Base-by-base conservation (phyloP, 53 echinoderm and acorn worm species). In the Hippasteria phrygiana region DNA sequence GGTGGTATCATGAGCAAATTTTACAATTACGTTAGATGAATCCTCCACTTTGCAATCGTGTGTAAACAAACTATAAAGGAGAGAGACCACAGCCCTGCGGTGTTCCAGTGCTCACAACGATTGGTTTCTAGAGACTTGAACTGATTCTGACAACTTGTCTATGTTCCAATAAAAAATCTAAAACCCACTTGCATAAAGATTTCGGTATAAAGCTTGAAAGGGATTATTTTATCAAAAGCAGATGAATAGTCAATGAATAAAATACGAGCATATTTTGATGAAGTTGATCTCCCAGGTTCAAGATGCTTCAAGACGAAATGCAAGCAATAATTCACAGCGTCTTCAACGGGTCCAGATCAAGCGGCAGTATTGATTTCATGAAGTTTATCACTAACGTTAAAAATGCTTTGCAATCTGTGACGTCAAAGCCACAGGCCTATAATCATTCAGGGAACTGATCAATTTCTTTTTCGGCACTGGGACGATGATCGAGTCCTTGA, bases 391-490 rank as follows among this genome's bases (percentile, higher is more conserved):
- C 73, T 55, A 40, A 56, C 90, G 56, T 89, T 80, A 36, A 71
- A 89, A 53, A 56, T 41, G 53, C 34, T 75, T 75, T 17, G 75
- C 75, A 75, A 75, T 75, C 75, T 75, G 75, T 51, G 75, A 75
- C 34, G 53, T 75, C 51, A 75, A 50, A 4, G 51, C 75, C 50
- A 75, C 75, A 47, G 51, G 50, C 75, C 75, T 75, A 75, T 75
- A 75, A 17, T 75, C 75, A 75, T 75, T 75, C 75, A 75, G 50
- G 33, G 75, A 75, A 50, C 75, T 75, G 50, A 75, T 75, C 75
- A 75, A 32, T 47, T 75, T 88, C 77, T 88, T 88, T 78, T 78
- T 88, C 5, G 88, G 88, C 28, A 88, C 67, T 66, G 88, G 78
- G 35, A 88, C 66, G 6, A 88, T 88, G 69, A 69, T 87, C 48